Conservation (phyloP, 2,888 invertebrate genomes). For the Pachycephus smyrnensis region DNA sequence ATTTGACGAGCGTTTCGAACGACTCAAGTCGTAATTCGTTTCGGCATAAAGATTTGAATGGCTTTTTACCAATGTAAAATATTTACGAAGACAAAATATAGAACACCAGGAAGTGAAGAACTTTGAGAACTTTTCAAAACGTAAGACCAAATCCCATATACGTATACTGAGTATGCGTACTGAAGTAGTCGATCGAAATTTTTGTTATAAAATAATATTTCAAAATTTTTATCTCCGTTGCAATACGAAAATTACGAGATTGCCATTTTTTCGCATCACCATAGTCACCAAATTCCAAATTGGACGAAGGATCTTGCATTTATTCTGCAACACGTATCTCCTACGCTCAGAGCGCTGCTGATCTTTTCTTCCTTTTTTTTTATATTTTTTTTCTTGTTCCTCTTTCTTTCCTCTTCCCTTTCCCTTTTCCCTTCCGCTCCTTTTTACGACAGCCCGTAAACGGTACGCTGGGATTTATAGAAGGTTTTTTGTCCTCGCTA, state of each 20-base stretch:
- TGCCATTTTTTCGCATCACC: not conserved
- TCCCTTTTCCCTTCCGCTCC: constrained; percentile 11
- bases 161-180: not conserved
- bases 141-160: not conserved
- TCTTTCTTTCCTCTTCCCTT: constrained; percentile 20
- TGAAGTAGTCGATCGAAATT: not conserved
- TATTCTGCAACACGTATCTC: not conserved
- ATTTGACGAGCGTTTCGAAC: not conserved
- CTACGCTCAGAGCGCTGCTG: not conserved
- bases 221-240: not conserved
- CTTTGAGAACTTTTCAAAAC: not conserved
- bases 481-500: not conserved
- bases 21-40: not conserved
- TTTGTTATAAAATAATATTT: too few relatives aligned
- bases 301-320: not conserved
- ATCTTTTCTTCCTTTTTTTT: constrained; percentile 15
- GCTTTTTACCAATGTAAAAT: not conserved
- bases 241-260: not conserved
- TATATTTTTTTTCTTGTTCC: constrained; percentile 13
- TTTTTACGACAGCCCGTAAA: constrained; percentile 4
- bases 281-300: not conserved
- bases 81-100: not conserved
- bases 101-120: not conserved
- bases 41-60: not conserved
- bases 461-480: constrained; percentile 1